Conservation (phyloP, 2,113 vertebrate species). For the Vulpes vulpes region DNA sequence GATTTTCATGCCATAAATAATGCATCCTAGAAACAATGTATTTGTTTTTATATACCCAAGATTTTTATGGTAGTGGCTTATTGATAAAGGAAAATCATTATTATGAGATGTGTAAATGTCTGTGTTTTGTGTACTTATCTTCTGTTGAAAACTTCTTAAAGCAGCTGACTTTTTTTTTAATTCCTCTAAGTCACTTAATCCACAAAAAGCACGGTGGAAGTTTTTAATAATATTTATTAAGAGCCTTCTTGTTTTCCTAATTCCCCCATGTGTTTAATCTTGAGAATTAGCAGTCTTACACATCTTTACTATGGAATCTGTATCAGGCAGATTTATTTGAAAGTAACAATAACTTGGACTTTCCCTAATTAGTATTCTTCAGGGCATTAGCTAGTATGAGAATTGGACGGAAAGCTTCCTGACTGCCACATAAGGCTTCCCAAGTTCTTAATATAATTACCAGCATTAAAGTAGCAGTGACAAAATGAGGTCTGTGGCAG, state of each 20-base stretch:
- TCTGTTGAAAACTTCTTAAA: conserved; percentile 49
- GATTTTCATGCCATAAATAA: not conserved
- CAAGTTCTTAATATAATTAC: not conserved
- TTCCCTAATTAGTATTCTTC: conserved; percentile 48
- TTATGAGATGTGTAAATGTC: not conserved
- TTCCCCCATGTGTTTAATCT: not conserved
- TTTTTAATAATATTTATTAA: conserved; percentile 25
- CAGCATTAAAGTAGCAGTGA: not conserved
- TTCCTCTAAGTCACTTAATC: not conserved
- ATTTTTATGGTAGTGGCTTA: not conserved
- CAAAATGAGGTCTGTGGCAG: not conserved
- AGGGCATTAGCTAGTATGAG: not conserved
- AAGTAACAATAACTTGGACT: not conserved
- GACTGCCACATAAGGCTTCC: not conserved
- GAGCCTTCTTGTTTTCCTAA: conserved; percentile 1
- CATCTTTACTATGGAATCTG: conserved; percentile 10
- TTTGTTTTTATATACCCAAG: conserved; percentile 19
- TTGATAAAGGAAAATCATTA: conserved; percentile 10
- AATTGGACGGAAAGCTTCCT: not conserved
- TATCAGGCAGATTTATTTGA: conserved; percentile 21
- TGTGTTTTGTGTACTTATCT: conserved; percentile 36
- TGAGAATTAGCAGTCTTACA: conserved; percentile 13
- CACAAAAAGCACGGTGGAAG: not conserved
- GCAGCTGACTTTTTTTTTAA: not conserved
- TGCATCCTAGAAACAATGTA: not conserved